Evolutionary conservation across 2,113 vertebrate species (phyloP), one percentile per base, ranked within the genome.

Genomic region (Charina bottae): DNA sequence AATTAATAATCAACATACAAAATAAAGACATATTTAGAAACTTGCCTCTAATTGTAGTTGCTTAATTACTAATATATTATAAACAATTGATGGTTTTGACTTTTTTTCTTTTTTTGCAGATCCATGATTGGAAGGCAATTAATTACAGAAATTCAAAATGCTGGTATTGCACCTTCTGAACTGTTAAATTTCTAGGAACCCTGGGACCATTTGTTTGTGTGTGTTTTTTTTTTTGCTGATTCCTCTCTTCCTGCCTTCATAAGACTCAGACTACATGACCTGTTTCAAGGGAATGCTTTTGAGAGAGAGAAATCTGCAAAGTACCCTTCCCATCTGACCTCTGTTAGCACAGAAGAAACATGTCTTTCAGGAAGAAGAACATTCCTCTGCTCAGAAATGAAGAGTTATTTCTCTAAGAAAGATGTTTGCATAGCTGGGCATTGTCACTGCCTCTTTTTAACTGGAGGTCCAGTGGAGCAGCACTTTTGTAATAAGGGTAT

Each of bases 151-250:
- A 97, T 97, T 93, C 97, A 93, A 95, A 96, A 93, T 95, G 97
- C 97, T 97, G 97, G 96, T 97, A 97, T 97, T 98, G 98, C 98
- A 99, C 97, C 98, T 99, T 99, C 97, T 98, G 94, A 96, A 97
- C 96, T 0, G 53, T 96, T 94, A 97, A 96, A 97, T 97, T 97
- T 96, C 95, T 97, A 96, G 90, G 93, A 96, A 92, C 96, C 97
- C 97, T 97, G 97, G 97, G 98, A 98, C 96, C 93, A 97, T 97
- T 96, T 96, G 97, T 95, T 24, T 78, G 72, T 78, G 72, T 23
- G 68, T 78, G 2, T 37, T 37, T 78, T 15, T 97, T 94, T 87
- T 64, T 96, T 96, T 94, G 95, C 90, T 93, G 92, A 94, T 97
- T 94, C 95, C 97, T 97, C 96, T 97, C 94, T 96, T 96, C 33